A percentile compares a stretch with the other conserved stretches of the same genome.
phyloP scores from a whole-genome alignment of 1,140 invertebrate species.

The Lepidurus packardi region DNA sequence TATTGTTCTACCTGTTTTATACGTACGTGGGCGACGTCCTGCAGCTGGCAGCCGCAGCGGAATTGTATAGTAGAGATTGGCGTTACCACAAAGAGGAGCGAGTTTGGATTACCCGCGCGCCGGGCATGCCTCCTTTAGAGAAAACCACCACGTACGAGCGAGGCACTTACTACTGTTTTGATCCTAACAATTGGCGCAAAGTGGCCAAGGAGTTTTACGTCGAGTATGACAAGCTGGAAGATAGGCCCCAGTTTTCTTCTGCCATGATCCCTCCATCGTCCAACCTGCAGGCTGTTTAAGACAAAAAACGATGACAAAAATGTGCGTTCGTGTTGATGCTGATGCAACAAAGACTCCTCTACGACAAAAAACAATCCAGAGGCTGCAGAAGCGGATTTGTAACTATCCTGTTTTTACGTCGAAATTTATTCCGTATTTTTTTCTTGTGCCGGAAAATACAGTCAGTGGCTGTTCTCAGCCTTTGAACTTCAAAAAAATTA shows the following conservation, averaged over 20 bases:
- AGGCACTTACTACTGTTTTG: slow-evolving; percentile 98
- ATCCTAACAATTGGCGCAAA: slow-evolving; percentile 93
- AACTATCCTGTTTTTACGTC: slow-evolving; percentile 15
- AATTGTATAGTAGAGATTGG: slow-evolving; percentile 98
- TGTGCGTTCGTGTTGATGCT: slow-evolving; percentile 18
- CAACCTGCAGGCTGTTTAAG: background rate
- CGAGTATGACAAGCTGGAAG: slow-evolving; percentile 95
- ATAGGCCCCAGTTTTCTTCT: slow-evolving; percentile 54
- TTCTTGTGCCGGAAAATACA: slow-evolving; percentile 19
- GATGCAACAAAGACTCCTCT: slow-evolving; percentile 2
- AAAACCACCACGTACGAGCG: slow-evolving; percentile 93
- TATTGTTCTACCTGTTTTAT: slow-evolving; percentile 99
- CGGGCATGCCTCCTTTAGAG: slow-evolving; percentile 82
- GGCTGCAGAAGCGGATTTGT: slow-evolving; percentile 10
- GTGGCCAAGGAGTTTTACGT: slow-evolving; percentile 61
- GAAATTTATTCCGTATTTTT: slow-evolving; percentile 19
- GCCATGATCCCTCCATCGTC: slow-evolving; percentile 12
- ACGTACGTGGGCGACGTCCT: slow-evolving; percentile 96
- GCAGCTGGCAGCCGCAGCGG: slow-evolving; percentile 90
- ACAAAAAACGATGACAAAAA: background rate
- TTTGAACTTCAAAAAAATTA: background rate
- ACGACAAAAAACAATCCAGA: background rate
- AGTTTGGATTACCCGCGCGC: slow-evolving; percentile 97
- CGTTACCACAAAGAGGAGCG: slow-evolving; percentile 98
- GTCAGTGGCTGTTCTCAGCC: background rate